Conservation (phyloP, 92 coral and sea anemone genomes). For the Porites lobata region DNA sequence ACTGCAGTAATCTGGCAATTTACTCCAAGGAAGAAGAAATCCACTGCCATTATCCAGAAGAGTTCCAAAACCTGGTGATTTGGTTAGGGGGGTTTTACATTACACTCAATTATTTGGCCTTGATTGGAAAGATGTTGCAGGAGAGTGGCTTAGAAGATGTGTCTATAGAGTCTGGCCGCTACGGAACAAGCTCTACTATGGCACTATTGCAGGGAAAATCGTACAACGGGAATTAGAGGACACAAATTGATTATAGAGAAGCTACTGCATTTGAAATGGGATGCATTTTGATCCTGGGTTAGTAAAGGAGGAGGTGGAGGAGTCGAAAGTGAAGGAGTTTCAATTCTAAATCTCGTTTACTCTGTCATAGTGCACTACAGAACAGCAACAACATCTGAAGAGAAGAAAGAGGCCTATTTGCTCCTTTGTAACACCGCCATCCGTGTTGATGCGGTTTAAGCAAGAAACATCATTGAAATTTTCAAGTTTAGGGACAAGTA, state of each 20-base stretch:
- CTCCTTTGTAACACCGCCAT: conserved; percentile 39
- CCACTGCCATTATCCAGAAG: not conserved
- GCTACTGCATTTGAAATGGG: not conserved
- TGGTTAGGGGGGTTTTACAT: not conserved
- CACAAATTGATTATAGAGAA: not conserved
- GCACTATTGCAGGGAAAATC: not conserved
- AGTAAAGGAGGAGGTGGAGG: not conserved
- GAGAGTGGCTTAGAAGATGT: not conserved
- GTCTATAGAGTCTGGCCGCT: not conserved
- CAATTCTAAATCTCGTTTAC: not conserved
- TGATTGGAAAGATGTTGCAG: not conserved
- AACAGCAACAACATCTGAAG: not conserved
- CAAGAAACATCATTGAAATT: conserved; percentile 25
- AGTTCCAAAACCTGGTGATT: not conserved
- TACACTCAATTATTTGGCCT: not conserved
- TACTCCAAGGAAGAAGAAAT: too few species aligned
- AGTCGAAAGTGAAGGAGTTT: not conserved
- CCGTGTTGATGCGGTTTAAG: conserved; percentile 30
- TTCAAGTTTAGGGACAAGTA: conserved; percentile 69
- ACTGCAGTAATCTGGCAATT: conserved; percentile 2
- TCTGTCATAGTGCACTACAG: not conserved
- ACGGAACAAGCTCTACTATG: not conserved
- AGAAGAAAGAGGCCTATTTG: not conserved
- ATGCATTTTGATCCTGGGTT: not conserved
- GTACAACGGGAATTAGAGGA: not conserved